Evolutionary conservation across 2,888 invertebrate genomes (phyloP).

Genomic region (Tenthredo amoena): DNA sequence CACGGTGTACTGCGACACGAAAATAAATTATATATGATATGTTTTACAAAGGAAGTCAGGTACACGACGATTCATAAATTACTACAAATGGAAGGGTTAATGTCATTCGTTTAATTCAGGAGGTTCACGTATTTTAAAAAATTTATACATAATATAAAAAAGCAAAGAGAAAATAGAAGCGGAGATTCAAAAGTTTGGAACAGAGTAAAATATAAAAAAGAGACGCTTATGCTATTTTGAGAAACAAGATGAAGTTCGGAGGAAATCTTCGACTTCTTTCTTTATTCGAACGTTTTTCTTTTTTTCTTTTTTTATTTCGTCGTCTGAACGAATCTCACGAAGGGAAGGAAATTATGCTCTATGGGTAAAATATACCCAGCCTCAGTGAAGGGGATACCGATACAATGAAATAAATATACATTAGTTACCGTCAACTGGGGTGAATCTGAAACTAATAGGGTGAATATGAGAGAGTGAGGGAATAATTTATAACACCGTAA

Average conservation of each 20-base stretch:
- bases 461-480: not conserved
- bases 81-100: not conserved
- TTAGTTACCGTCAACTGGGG: constrained; percentile 5
- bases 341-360: not conserved
- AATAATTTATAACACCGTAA: not conserved
- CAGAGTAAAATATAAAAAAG: not conserved
- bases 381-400: not conserved
- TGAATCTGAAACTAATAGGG: constrained; percentile 1
- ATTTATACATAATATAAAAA: not conserved
- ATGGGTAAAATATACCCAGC: not conserved
- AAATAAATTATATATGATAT: constrained; percentile 31
- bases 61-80: constrained; percentile 36
- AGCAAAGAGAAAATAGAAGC: not conserved
- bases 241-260: not conserved
- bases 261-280: not conserved
- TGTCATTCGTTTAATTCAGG: constrained; percentile 25
- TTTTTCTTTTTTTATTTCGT: not conserved
- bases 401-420: constrained; percentile 6
- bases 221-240: not conserved
- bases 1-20: not conserved
- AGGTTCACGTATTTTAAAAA: not conserved
- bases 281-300: not conserved
- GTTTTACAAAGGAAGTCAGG: constrained; percentile 37
- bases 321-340: not conserved
- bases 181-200: not conserved